Evolutionary conservation across 2,797 vertebrate species (phyloP).

Genomic region (Danionella dracula): DNA sequence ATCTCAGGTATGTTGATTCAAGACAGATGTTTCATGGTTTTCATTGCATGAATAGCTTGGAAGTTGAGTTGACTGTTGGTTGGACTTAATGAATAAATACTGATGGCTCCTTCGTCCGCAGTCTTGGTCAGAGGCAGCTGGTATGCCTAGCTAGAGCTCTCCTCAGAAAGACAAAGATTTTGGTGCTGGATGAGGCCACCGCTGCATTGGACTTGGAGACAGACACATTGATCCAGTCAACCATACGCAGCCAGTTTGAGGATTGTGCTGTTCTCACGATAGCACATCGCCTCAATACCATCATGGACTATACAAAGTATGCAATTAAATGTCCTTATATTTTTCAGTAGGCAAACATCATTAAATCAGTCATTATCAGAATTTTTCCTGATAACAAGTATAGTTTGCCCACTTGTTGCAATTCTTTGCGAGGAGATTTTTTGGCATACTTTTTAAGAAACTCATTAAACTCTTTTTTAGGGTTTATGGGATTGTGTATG

Average conservation of each 20-base stretch:
- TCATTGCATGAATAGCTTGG: background rate
- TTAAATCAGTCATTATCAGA: background rate
- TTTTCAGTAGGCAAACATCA: too few species aligned
- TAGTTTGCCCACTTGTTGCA: too few species aligned
- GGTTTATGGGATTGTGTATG: too few species aligned
- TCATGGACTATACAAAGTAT: conserved; percentile 90
- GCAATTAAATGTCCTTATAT: background rate
- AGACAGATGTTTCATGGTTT: background rate
- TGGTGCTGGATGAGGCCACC: conserved; percentile 92
- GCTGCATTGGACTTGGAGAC: conserved; percentile 88
- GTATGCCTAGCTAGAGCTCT: conserved; percentile 89
- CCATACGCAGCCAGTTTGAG: conserved; percentile 80
- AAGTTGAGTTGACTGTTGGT: too few species aligned
- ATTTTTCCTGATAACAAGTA: too few species aligned
- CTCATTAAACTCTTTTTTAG: too few species aligned
- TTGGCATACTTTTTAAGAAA: too few species aligned
- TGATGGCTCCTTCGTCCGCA: conserved; percentile 49
- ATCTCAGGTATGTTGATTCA: conserved; percentile 53
- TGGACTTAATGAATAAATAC: too few species aligned
- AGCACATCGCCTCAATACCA: conserved; percentile 83
- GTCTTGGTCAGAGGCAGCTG: conserved; percentile 91
- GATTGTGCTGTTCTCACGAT: conserved; percentile 88
- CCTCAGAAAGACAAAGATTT: conserved; percentile 84
- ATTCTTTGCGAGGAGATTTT: too few species aligned
- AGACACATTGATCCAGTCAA: conserved; percentile 84